Base-by-base conservation (phyloP, 2,888 invertebrate genomes). In the Heliothis peltigera region DNA sequence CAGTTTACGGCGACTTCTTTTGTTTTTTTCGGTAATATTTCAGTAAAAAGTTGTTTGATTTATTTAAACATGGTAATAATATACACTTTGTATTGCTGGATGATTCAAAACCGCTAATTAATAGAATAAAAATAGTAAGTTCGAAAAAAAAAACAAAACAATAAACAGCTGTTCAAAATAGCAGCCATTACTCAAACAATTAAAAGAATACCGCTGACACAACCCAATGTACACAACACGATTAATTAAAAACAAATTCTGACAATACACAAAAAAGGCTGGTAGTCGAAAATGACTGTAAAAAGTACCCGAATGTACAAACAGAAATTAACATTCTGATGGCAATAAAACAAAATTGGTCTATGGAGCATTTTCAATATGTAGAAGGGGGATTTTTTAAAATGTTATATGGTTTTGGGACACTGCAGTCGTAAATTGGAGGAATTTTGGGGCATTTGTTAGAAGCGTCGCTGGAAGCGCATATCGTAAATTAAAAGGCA, bases 391-490 rank as follows among this genome's bases (percentile, higher is more conserved):
- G 60, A 69, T 63, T 65, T 64, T 58, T 58, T 39, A 73, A 72
- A 67, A 70, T 73, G 78, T 82, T 81, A 79, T 64, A 70, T 71
- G 69, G n/a, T 76, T 62, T 48, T 64, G 71, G 65, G 65, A 72
- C 77, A 75, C 80, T 78, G 80, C 79, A 73, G 80, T 82, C 82
- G 80, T 73, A 82, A 80, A 84, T 79, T 80, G 69, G 42, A 75
- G 79, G 80, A 80, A 81, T 82, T 74, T 74, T 70, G 81, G 74
- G n/a, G 79, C 84, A 88, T 88, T 88, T 86, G 83, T 84, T 80
- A 83, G 80, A 74, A 75, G 74, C 78, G 60, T 52, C 75, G 78
- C 70, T 75, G 80, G 81, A 82, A 77, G 76, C 80, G 80, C 83
- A 82, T 81, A 73, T 84, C 76, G 77, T 81, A 62, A 46, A 55